Base-by-base conservation (phyloP, 2,113 vertebrate species). In the Nothoprocta pentlandii region DNA sequence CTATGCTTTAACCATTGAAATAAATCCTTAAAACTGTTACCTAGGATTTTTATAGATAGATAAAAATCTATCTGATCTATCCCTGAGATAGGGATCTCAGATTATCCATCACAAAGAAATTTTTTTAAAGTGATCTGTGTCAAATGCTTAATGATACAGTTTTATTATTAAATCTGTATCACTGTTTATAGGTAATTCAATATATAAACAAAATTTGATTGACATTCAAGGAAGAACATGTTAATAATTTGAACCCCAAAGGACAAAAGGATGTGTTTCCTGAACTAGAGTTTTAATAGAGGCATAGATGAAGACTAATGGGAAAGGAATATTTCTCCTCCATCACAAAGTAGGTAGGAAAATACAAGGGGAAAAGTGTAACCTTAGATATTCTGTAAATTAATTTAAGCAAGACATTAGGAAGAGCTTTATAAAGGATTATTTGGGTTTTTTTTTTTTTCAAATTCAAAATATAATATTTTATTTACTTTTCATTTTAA, bases 221-320 rank as follows among this genome's bases (percentile, higher is more conserved):
- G 92, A 85, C 32, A 77, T 93, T 91, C 28, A 67, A 42, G 32
- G 56, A 10, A 89, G 54, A 25, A 76, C 0, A 3, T 59, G 34
- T 63, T 75, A 79, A 34, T 87, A 80, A 69, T 91, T 94, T 76
- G 54, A 93, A 77, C 6, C 51, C 26, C 80, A 54, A 25, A 70
- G 10, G 23, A 80, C 44, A 87, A 51, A 86, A 87, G 7, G 14
- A 86, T 83, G 34, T 73, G 66, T 91, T 93, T 96, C 61, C 73
- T 90, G 54, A 61, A 22, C 68, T 77, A 88, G 42, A 16, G 41
- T 7, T 94, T 80, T 85, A 68, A 77, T 36, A 56, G 49, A 9
- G 16, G 32, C 7, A 62, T 63, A 88, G 63, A 73, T 84, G 56
- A 92, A 92, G 59, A 95, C 68, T 82, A 93, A 94, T 89, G 81